A percentile compares a stretch with the other conserved stretches of the same genome.
These are phyloP conservation scores for Latrodectus elegans DNA, from an alignment of 2,888 invertebrate genomes.

Conservation along the genomic window DNA sequence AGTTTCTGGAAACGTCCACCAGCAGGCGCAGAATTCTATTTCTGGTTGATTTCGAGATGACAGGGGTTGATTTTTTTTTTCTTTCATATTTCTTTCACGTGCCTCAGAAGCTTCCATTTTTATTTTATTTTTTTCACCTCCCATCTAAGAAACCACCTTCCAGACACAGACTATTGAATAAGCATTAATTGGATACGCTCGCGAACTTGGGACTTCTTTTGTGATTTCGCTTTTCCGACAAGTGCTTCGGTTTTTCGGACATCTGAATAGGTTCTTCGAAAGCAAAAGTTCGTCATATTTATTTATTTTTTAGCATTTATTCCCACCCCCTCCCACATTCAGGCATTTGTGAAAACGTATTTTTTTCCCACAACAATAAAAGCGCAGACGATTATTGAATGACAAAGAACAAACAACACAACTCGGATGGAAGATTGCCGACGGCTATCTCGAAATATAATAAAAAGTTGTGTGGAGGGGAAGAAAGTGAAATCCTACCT, in stretches of 20 bases:
- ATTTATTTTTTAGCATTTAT: conserved; percentile 8
- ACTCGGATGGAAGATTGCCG: conserved; percentile 32
- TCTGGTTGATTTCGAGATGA: conserved; percentile 11
- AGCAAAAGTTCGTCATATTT: conserved; percentile 17
- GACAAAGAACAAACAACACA: conserved; percentile 42
- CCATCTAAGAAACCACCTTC: conserved; percentile 1
- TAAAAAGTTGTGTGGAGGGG: not conserved
- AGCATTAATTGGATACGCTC: conserved; percentile 59
- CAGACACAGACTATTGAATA: conserved; percentile 36
- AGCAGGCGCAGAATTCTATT: conserved; percentile 32
- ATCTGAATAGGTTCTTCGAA: not conserved
- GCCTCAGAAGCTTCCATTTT: not conserved
- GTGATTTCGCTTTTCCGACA: not conserved
- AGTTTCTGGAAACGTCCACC: conserved; percentile 24
- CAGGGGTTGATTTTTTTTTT: not conserved
- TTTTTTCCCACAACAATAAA: conserved; percentile 44
- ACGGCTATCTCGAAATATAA: conserved; percentile 35
- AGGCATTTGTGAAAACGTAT: conserved; percentile 33
- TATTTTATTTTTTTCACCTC: conserved; percentile 27
- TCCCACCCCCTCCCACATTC: not conserved
- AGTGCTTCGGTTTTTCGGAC: conserved; percentile 2
- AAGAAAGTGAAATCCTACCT: conserved; percentile 47
- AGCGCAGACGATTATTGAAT: conserved; percentile 49
- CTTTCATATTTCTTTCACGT: not conserved
- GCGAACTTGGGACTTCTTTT: conserved; percentile 13